Evolutionary conservation across 92 coral and sea anemone species (phyloP).

Genomic region (Actinostola sp.): DNA sequence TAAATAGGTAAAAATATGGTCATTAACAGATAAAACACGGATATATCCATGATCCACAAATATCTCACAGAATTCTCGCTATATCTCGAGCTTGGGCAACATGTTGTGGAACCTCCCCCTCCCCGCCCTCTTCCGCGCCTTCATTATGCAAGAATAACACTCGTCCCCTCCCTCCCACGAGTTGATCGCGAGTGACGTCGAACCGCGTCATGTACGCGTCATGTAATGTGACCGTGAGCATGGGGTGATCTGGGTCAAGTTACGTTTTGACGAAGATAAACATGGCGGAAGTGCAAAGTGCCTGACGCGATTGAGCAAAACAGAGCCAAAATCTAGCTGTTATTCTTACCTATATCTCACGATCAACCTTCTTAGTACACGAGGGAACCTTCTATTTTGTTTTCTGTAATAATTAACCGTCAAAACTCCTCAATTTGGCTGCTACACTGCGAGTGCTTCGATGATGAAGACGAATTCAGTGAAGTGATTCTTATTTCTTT

Average conservation of each 20-base stretch:
- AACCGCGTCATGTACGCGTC: too few relatives aligned
- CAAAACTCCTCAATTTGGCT: background rate
- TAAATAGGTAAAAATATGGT: too few relatives aligned
- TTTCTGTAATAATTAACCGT: background rate
- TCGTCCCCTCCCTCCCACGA: too few relatives aligned
- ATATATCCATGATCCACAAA: too few relatives aligned
- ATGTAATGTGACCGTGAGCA: conserved; percentile 26
- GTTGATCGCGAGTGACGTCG: too few relatives aligned
- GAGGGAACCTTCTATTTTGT: background rate
- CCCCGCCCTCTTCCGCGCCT: too few relatives aligned
- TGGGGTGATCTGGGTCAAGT: conserved; percentile 23
- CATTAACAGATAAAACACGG: too few relatives aligned
- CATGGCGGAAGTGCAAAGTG: conserved; percentile 13
- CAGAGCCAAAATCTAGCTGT: background rate
- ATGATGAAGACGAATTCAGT: background rate
- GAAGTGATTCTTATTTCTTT: background rate
- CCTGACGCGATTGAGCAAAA: background rate
- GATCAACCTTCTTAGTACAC: background rate
- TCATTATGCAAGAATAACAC: too few relatives aligned
- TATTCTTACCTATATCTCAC: background rate
- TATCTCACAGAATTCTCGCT: too few relatives aligned
- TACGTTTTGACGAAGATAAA: background rate
- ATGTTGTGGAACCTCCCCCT: too few relatives aligned
- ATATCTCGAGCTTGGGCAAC: too few relatives aligned
- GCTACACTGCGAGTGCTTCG: background rate